Percentiles rank a stretch among this genome's conserved stretches.
phyloP scores from a whole-genome alignment of 1,140 invertebrate species.

The Chrysoperla carnea region DNA sequence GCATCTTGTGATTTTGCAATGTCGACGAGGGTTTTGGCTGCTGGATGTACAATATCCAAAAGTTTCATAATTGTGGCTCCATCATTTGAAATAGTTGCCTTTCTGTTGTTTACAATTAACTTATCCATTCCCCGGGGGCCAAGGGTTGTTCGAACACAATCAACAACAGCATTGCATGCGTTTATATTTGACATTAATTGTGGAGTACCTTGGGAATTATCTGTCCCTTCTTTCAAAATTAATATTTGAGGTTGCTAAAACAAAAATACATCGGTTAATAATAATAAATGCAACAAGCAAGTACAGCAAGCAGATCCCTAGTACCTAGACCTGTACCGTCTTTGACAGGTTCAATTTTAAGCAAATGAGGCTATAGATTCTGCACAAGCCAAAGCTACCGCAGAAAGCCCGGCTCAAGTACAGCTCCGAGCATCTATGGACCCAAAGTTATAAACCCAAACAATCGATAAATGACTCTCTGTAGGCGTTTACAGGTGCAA shows the following conservation, averaged over 20 bases:
- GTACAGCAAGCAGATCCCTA: too few species aligned
- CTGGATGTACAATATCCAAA: slow-evolving; percentile 93
- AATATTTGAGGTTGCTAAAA: slow-evolving; percentile 94
- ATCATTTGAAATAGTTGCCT: slow-evolving; percentile 97
- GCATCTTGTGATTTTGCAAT: slow-evolving; percentile 99
- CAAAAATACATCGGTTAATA: slow-evolving; percentile 1
- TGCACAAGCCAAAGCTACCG: too few species aligned
- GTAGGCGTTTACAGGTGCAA: too few species aligned
- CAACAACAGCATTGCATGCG: slow-evolving; percentile 93
- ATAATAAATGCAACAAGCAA: not conserved
- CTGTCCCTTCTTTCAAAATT: slow-evolving; percentile 94
- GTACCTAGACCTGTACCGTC: too few species aligned
- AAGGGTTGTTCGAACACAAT: slow-evolving; percentile 88
- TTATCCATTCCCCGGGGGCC: slow-evolving; percentile 99
- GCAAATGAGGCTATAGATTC: too few species aligned
- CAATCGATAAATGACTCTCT: too few species aligned
- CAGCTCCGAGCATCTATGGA: too few species aligned
- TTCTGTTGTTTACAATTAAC: slow-evolving; percentile 79
- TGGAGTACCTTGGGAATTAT: slow-evolving; percentile 86
- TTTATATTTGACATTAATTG: slow-evolving; percentile 98
- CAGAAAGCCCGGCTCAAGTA: too few species aligned
- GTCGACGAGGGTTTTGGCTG: slow-evolving; percentile 93
- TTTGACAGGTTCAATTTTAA: too few species aligned
- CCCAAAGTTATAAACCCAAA: too few species aligned
- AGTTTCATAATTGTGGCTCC: slow-evolving; percentile 98